Evolutionary conservation across 2,113 vertebrate species (phyloP).

Genomic region (Tupaia chinensis): DNA sequence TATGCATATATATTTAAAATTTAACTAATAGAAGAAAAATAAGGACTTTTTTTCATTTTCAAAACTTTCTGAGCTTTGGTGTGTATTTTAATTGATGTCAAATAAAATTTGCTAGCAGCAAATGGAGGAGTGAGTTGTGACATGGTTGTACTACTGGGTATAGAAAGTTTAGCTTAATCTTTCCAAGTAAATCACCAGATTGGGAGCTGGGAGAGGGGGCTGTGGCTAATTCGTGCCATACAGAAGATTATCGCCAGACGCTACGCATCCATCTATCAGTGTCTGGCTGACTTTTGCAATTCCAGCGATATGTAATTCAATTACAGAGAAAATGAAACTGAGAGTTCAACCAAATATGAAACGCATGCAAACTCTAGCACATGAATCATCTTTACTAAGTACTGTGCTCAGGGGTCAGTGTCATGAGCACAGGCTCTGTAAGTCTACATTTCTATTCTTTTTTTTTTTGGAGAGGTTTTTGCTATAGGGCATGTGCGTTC

Average conservation of each 20-base stretch:
- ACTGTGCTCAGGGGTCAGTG: background rate
- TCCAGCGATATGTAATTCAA: background rate
- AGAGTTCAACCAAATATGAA: slow-evolving; percentile 51
- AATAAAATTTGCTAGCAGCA: background rate
- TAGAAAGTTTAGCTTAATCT: background rate
- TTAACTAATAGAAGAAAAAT: slow-evolving; percentile 22
- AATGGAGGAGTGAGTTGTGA: background rate
- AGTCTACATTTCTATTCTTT: no score
- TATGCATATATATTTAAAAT: background rate
- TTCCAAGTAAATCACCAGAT: background rate
- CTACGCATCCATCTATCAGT: background rate
- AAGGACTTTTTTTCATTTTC: background rate
- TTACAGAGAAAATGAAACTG: slow-evolving; percentile 36
- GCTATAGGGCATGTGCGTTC: no score
- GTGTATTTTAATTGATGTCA: background rate
- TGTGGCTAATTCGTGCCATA: background rate
- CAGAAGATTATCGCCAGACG: slow-evolving; percentile 37
- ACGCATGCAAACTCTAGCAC: background rate
- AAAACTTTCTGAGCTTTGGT: background rate
- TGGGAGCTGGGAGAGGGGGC: background rate
- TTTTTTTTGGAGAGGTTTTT: no score
- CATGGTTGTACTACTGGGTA: background rate
- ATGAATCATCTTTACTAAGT: background rate
- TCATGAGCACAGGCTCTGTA: background rate
- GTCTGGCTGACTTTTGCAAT: slow-evolving; percentile 58